phyloP scores from a whole-genome alignment of 2,113 vertebrate genomes.

The Corythoichthys haematopterus region DNA sequence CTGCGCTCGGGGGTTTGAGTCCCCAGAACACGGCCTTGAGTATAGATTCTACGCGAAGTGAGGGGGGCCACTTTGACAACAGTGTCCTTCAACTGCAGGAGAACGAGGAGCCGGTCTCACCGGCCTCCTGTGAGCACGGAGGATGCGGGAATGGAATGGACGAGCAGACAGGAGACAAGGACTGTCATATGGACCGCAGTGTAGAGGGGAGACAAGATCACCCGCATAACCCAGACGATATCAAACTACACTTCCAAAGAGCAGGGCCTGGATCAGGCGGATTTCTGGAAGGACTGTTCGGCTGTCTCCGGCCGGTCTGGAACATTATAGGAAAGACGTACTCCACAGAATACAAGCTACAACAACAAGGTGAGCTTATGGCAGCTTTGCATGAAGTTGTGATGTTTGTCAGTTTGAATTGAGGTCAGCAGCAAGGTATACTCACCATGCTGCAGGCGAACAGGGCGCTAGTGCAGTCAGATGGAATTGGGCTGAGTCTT shows the following conservation, averaged over 20 bases:
- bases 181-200: slow-evolving; percentile 55
- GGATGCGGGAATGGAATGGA: slow-evolving; percentile 67
- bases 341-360: slow-evolving; percentile 95
- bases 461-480: slow-evolving; percentile 31
- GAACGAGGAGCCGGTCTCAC: slow-evolving; percentile 77
- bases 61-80: slow-evolving; percentile 89
- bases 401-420: slow-evolving; percentile 46
- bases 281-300: slow-evolving; percentile 96
- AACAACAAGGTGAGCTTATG: slow-evolving; percentile 87
- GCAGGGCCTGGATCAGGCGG: slow-evolving; percentile 78
- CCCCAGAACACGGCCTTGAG: slow-evolving; percentile 80
- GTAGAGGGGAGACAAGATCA: slow-evolving; percentile 47
- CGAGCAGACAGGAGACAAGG: slow-evolving; percentile 67
- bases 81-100: slow-evolving; percentile 93
- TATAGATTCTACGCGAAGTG: slow-evolving; percentile 81
- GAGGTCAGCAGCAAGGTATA: slow-evolving; percentile 46
- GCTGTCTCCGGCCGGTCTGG: slow-evolving; percentile 93
- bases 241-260: slow-evolving; percentile 91
- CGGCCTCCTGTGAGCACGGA: slow-evolving; percentile 67
- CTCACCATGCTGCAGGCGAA: slow-evolving; percentile 35
- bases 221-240: slow-evolving; percentile 74
- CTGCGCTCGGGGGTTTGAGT: slow-evolving; percentile 59
- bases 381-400: slow-evolving; percentile 13
- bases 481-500: slow-evolving; percentile 23
- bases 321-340: slow-evolving; percentile 98